Conservation (phyloP, 2,888 invertebrate genomes). For the Dinocampus coccinellae region DNA sequence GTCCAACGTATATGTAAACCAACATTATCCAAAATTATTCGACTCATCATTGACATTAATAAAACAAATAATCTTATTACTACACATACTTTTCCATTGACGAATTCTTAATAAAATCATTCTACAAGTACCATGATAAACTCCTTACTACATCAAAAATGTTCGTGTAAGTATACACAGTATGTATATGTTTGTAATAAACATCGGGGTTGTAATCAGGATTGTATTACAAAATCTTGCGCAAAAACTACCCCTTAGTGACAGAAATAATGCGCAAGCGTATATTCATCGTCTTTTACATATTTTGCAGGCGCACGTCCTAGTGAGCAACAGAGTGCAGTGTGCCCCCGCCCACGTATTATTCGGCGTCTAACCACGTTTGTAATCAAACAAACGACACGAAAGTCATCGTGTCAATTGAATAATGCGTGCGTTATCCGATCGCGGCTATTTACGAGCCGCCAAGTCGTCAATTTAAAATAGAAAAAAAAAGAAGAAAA, state of each 20-base stretch:
- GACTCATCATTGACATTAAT: no score
- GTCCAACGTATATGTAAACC: no score
- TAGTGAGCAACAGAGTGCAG: constrained; percentile 65
- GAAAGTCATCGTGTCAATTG: constrained; percentile 43
- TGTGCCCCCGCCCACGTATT: constrained; percentile 66
- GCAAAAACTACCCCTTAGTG: constrained; percentile 26
- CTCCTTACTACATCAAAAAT: no score
- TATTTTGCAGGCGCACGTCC: constrained; percentile 58
- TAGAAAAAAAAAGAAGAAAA: constrained; percentile 46
- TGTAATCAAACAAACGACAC: constrained; percentile 56
- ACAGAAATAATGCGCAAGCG: constrained; percentile 43
- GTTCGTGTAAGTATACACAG: not conserved
- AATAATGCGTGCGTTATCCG: constrained; percentile 59
- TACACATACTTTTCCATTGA: no score
- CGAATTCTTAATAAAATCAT: no score
- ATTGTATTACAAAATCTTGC: constrained; percentile 32
- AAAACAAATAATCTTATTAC: no score
- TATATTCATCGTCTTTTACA: constrained; percentile 49
- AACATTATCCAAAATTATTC: no score
- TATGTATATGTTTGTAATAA: not conserved
- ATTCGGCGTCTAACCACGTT: constrained; percentile 62
- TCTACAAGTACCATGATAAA: no score
- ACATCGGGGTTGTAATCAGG: not conserved
- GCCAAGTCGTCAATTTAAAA: constrained; percentile 46
- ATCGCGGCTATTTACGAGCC: constrained; percentile 48